phyloP scores from a whole-genome alignment of 2,797 vertebrate genomes.

The Labeo calbasu region DNA sequence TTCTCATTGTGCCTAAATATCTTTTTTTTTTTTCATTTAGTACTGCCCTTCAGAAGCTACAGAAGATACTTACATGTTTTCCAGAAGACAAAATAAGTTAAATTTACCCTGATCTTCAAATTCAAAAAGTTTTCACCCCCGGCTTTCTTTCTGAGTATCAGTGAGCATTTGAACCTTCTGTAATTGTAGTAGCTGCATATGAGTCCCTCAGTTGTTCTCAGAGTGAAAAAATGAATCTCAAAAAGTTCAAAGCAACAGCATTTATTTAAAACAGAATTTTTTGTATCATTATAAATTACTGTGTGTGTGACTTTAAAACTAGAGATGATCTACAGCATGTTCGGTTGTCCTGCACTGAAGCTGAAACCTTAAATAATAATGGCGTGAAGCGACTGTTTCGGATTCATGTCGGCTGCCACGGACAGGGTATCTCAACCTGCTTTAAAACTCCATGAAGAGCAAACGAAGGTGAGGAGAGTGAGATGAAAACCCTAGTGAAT shows the following conservation, averaged over 20 bases:
- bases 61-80: no score
- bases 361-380: slow-evolving; percentile 1
- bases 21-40: no score
- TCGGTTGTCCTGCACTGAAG: neutral
- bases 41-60: no score
- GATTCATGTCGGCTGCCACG: slow-evolving; percentile 1
- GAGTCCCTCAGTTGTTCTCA: neutral
- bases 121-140: no score
- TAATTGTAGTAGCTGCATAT: neutral
- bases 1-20: no score
- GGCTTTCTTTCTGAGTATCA: no score
- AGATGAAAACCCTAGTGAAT: slow-evolving; percentile 28
- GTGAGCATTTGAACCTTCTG: no score
- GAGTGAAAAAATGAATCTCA: no score
- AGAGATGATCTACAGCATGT: neutral
- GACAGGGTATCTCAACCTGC: neutral
- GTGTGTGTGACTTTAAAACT: neutral
- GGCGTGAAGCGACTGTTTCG: neutral
- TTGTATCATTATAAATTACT: neutral
- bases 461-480: slow-evolving; percentile 34
- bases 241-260: neutral
- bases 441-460: slow-evolving; percentile 19
- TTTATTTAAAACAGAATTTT: neutral
- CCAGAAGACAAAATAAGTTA: no score
- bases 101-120: no score